phyloP scores from a whole-genome alignment of 92 coral and sea anemone species.

The Paragorgia papillata region DNA sequence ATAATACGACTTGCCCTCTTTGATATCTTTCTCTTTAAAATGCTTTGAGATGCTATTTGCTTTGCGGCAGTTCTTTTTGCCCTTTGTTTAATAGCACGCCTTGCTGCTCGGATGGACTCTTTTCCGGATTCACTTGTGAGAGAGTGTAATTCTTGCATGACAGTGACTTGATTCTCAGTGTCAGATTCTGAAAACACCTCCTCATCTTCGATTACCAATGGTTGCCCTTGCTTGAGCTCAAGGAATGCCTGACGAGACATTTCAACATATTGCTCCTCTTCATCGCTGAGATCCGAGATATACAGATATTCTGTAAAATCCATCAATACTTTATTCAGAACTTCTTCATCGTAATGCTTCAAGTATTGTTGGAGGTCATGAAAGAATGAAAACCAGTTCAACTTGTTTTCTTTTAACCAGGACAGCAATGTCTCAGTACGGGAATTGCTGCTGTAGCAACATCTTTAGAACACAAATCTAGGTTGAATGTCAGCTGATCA shows the following conservation, averaged over 20 bases:
- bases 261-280: constrained; percentile 45
- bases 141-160: constrained; percentile 21
- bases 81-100: too few relatives aligned
- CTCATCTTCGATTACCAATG: constrained; percentile 51
- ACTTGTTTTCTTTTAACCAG: constrained; percentile 52
- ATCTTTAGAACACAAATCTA: background rate
- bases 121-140: too few relatives aligned
- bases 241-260: constrained; percentile 54
- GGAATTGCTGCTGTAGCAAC: constrained; percentile 44
- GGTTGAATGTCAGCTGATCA: too few relatives aligned
- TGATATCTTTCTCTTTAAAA: too few relatives aligned
- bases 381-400: constrained; percentile 56
- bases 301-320: constrained; percentile 55
- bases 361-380: constrained; percentile 40
- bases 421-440: constrained; percentile 50
- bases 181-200: constrained; percentile 56
- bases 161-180: constrained; percentile 7
- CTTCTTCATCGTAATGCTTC: constrained; percentile 47
- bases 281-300: constrained; percentile 48
- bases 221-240: constrained; percentile 33
- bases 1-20: too few relatives aligned
- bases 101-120: too few relatives aligned
- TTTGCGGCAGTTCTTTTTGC: too few relatives aligned
- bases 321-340: constrained; percentile 47
- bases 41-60: too few relatives aligned